A percentile compares a stretch with the other conserved stretches of the same genome.
These are phyloP conservation scores for Athrips mouffetella DNA, from an alignment of 2,888 invertebrate genomes.

Conservation along the genomic window DNA sequence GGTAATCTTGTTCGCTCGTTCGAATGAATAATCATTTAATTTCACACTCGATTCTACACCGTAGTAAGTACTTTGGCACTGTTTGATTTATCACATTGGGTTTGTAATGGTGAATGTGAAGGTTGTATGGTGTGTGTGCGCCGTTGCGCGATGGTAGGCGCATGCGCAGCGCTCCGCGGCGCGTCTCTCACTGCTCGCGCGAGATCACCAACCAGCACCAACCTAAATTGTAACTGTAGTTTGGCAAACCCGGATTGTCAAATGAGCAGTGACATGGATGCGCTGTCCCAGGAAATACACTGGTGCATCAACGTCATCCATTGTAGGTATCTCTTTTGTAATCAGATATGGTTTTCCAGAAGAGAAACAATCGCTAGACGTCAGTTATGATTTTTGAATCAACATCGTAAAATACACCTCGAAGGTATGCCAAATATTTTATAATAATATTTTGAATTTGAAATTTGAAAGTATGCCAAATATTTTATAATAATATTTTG, in stretches of 20 bases:
- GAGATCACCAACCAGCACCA: conserved; percentile 42
- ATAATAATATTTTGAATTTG: too few relatives aligned
- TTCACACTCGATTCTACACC: conserved; percentile 37
- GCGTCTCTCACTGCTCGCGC: conserved; percentile 56
- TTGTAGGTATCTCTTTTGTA: too few relatives aligned
- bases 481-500: too few relatives aligned
- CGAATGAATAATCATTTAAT: conserved; percentile 40
- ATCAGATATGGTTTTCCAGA: too few relatives aligned
- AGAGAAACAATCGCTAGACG: too few relatives aligned
- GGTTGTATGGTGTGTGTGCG: conserved; percentile 5
- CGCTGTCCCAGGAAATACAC: background rate
- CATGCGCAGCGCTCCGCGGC: conserved; percentile 66
- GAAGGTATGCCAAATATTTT: too few relatives aligned
- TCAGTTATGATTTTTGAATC: too few relatives aligned
- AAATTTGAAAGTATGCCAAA: too few relatives aligned
- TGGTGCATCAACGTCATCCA: too few relatives aligned
- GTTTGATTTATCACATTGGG: conserved; percentile 22
- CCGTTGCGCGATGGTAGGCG: conserved; percentile 32
- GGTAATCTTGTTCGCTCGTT: conserved; percentile 27
- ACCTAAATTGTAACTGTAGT: conserved; percentile 19
- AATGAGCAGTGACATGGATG: background rate
- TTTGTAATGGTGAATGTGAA: too few relatives aligned
- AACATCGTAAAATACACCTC: too few relatives aligned
- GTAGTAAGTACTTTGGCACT: conserved; percentile 46
- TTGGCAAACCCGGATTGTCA: conserved; percentile 17